A percentile compares a stretch with the other conserved stretches of the same genome.
These are phyloP conservation scores for Prunella himalayana DNA, from an alignment of 2,113 vertebrate species.

Conservation along the genomic window DNA sequence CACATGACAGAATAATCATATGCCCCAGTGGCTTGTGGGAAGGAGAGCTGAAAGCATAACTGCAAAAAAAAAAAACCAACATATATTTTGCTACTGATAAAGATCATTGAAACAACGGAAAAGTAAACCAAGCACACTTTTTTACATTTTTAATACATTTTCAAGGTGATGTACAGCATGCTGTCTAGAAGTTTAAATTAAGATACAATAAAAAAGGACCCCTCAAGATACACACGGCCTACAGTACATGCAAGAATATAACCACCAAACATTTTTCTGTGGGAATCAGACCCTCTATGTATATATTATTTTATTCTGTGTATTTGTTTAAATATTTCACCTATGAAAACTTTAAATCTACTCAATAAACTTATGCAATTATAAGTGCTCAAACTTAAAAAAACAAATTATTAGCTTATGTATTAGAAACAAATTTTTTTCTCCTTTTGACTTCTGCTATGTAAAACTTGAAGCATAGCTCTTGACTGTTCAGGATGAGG, in stretches of 20 bases:
- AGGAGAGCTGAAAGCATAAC: background rate
- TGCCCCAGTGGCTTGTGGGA: background rate
- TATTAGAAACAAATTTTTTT: background rate
- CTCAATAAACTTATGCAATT: background rate
- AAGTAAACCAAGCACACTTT: background rate
- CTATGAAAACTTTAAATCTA: background rate
- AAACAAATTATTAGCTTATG: background rate
- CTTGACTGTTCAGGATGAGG: background rate
- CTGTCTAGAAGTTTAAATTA: background rate
- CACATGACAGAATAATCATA: background rate
- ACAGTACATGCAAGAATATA: background rate
- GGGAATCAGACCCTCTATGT: background rate
- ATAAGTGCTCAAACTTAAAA: background rate
- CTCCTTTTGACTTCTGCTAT: background rate
- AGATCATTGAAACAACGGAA: background rate
- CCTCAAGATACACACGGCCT: background rate
- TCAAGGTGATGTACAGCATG: background rate
- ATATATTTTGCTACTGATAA: background rate
- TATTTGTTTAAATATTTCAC: background rate
- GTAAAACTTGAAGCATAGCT: background rate
- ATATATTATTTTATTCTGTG: background rate
- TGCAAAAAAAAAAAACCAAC: background rate
- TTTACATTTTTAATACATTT: background rate
- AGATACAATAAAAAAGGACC: background rate
- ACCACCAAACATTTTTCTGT: background rate